Conservation (phyloP, 1,140 invertebrate species). For the Galendromus occidentalis region DNA sequence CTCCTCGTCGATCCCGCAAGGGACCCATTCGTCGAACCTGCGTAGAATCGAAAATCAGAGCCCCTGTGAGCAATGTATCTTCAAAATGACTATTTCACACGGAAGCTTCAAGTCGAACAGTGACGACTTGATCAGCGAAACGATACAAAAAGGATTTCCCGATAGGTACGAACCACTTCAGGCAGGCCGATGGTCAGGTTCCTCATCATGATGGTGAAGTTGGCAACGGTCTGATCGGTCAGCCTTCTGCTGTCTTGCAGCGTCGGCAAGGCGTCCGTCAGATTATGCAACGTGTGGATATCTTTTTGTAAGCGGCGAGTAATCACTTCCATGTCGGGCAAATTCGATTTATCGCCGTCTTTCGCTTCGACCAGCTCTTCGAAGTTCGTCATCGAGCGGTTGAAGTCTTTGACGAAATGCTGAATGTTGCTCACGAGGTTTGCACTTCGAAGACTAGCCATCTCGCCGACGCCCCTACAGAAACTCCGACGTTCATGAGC, state of each 20-base stretch:
- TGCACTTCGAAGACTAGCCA: slow-evolving; percentile 3
- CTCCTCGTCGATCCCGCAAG: neutral
- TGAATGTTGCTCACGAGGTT: slow-evolving; percentile 11
- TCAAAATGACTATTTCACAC: too few species aligned
- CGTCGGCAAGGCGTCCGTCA: neutral
- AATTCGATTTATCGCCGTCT: neutral
- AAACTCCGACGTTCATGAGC: neutral
- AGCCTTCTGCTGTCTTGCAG: neutral
- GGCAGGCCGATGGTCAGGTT: neutral
- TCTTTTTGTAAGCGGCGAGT: neutral
- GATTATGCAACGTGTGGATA: neutral
- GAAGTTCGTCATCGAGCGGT: slow-evolving; percentile 9
- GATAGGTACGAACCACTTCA: neutral
- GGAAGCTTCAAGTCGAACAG: too few species aligned
- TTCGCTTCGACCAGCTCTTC: neutral
- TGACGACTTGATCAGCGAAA: too few species aligned
- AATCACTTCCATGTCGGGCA: neutral
- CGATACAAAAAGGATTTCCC: too few species aligned
- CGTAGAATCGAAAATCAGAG: too few species aligned
- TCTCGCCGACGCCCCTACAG: neutral
- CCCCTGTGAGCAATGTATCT: too few species aligned
- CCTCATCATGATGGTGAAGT: slow-evolving; percentile 7
- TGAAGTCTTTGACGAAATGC: slow-evolving; percentile 6
- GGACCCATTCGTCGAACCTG: slow-evolving; percentile 8
- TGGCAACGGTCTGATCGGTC: neutral